phyloP scores from a whole-genome alignment of 2,113 vertebrate species.

The Ptilorrhoa leucosticta region DNA sequence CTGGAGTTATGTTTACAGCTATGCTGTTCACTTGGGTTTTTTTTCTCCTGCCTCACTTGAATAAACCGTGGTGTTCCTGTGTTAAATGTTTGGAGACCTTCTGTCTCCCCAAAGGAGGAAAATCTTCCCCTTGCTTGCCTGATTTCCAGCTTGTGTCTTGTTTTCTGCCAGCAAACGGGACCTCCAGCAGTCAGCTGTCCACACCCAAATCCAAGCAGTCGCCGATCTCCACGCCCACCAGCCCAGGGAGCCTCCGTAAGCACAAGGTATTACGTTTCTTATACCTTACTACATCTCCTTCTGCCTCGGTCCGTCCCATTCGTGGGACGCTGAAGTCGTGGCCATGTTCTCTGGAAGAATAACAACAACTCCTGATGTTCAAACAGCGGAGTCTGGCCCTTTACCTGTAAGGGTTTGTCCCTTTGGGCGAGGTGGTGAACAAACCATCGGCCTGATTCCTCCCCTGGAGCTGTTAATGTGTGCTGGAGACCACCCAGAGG shows the following conservation, averaged over 20 bases:
- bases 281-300: slow-evolving; percentile 80
- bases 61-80: not conserved
- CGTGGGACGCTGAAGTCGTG: not conserved
- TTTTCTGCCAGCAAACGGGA: slow-evolving; percentile 87
- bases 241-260: slow-evolving; percentile 92
- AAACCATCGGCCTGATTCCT: not conserved
- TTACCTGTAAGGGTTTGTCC: not conserved
- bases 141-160: slow-evolving; percentile 62
- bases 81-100: not conserved
- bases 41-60: not conserved
- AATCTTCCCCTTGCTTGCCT: not conserved
- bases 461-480: not conserved
- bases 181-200: slow-evolving; percentile 97
- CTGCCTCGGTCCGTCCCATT: not conserved
- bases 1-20: not conserved
- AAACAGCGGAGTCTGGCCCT: not conserved
- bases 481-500: not conserved
- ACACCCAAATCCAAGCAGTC: slow-evolving; percentile 98
- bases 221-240: slow-evolving; percentile 95
- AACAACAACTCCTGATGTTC: not conserved
- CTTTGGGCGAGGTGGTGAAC: not conserved
- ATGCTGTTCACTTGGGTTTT: accelerated
- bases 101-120: not conserved
- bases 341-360: not conserved
- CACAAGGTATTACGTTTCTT: slow-evolving; percentile 92